A percentile compares a stretch with the other conserved stretches of the same genome.
These are phyloP conservation scores for Clarias laeviceps DNA, from an alignment of 2,797 vertebrate genomes.

Conservation along the genomic window DNA sequence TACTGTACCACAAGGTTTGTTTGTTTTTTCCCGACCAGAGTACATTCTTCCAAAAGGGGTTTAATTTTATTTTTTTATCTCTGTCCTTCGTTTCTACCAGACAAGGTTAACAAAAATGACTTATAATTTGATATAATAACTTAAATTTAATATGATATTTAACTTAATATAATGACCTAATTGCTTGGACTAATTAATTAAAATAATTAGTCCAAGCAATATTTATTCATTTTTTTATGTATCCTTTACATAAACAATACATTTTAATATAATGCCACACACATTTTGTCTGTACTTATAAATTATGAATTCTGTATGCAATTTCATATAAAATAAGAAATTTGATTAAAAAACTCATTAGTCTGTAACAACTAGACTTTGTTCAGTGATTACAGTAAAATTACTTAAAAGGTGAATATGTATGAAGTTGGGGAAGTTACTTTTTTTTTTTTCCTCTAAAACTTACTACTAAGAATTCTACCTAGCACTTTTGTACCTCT, in stretches of 20 bases:
- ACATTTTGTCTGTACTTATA: too few relatives aligned
- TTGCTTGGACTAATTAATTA: too few relatives aligned
- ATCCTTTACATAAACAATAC: neutral
- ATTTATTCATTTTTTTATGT: neutral
- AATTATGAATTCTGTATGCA: too few relatives aligned
- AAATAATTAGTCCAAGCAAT: neutral
- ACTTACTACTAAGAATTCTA: neutral
- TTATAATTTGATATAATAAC: too few relatives aligned
- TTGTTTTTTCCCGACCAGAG: neutral
- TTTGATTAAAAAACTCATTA: neutral
- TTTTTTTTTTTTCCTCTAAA: neutral
- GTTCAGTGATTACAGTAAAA: neutral
- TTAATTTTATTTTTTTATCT: neutral
- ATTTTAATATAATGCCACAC: neutral
- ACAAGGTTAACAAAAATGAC: too few relatives aligned
- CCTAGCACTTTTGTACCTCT: neutral
- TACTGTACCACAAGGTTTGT: neutral
- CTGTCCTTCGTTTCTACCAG: neutral
- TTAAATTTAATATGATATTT: too few relatives aligned
- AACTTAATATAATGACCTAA: too few relatives aligned
- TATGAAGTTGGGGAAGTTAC: neutral
- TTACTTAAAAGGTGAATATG: neutral
- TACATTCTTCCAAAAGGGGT: neutral
- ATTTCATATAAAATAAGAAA: too few relatives aligned
- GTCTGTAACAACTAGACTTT: neutral